Percentiles rank a stretch among this genome's conserved stretches.
Conservation (phyloP, 1,140 invertebrate species). For the Dysdera silvatica region DNA sequence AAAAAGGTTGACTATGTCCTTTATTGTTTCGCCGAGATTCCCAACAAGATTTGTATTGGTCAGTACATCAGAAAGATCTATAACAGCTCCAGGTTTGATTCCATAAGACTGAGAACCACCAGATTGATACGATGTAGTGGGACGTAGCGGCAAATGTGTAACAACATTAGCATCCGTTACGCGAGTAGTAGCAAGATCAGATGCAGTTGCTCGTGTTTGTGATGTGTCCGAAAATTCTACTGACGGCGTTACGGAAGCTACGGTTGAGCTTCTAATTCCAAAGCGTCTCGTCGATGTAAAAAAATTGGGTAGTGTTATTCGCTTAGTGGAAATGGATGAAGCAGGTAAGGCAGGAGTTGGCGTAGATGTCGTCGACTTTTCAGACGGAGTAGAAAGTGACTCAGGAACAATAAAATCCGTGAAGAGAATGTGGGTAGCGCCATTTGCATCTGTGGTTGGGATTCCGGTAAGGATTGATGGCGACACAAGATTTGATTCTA, state of each 20-base stretch:
- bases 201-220: slow-evolving; percentile 12
- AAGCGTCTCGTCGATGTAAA: background rate
- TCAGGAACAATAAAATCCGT: slow-evolving; percentile 32
- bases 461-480: slow-evolving; percentile 21
- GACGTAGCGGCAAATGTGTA: slow-evolving; percentile 9
- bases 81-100: slow-evolving; percentile 34
- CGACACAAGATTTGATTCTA: background rate
- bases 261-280: too few species aligned
- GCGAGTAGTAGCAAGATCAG: slow-evolving; percentile 16
- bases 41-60: slow-evolving; percentile 34
- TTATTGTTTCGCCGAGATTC: slow-evolving; percentile 36
- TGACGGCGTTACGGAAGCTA: background rate
- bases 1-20: slow-evolving; percentile 37
- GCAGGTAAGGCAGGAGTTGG: slow-evolving; percentile 1
- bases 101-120: slow-evolving; percentile 16
- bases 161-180: slow-evolving; percentile 20
- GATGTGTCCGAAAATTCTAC: slow-evolving; percentile 13
- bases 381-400: background rate
- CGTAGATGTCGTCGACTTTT: background rate
- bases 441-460: slow-evolving; percentile 25
- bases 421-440: slow-evolving; percentile 33
- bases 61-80: slow-evolving; percentile 36
- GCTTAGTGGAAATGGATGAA: background rate
- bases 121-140: slow-evolving; percentile 15
- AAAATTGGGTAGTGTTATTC: background rate